Evolutionary conservation across 64 coral and sea anemone genomes (phyloP), one percentile per base, ranked within the genome.

Genomic region (Montipora sp.): DNA sequence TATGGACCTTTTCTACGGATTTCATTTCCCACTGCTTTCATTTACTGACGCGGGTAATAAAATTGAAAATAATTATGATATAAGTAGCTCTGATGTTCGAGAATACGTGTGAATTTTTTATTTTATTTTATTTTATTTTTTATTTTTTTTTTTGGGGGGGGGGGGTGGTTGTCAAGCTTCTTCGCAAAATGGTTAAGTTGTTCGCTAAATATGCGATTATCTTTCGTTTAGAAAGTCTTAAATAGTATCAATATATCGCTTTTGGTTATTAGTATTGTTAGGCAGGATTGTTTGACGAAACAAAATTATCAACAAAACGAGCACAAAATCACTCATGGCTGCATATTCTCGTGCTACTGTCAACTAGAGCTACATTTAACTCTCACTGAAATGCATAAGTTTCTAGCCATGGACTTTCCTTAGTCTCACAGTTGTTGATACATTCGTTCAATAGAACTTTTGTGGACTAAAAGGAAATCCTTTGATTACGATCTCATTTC

Each of bases 31-130:
- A 18, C 44, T 70, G 3, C 47, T 70, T 10, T 16, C 44, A 48
- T 10, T 47, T 21, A 36, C 45, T 21, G 59, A 19, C 70, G 65
- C 46, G 45, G 69, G 81, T 50, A 45, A 85, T 85, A 47, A 70
- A 85, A 85, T 85, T 85, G 51, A 85, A 67, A 19, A 72, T 85
- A 85, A 85, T 85, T 24, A 85, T 19, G 43, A 12, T 44, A 71
- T 45, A 57, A 57, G 27, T 27, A 27, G 27, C 27, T 27, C 27
- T 27, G 27, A 0, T 27, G 27, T 27, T 27, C 27, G 27, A 27
- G 27, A 27, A 27, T 27, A 27, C 27, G 27, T 27, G 27, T 27
- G 27, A 1, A 27, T 27, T 27, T 27, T 27, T 27, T 27, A 27
- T 27, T 27, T 27, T 27, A 27, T 27, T 1, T 27, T 27, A 27